Base-by-base conservation (phyloP, 2,113 vertebrate genomes). In the Carlito syrichta region DNA sequence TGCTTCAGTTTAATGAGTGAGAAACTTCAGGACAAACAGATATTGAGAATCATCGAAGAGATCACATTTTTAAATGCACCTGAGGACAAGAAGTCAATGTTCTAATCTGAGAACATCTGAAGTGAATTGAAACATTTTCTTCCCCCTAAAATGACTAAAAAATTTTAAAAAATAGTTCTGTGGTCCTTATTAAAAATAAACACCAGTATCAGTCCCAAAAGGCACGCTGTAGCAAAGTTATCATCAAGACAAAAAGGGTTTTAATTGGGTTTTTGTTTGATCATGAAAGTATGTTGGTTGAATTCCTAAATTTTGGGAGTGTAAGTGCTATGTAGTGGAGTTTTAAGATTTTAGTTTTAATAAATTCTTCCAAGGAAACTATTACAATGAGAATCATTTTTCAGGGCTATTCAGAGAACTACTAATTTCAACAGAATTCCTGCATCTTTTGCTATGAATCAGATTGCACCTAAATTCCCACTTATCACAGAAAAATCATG, bases 361-460 rank as follows among this genome's bases (percentile, higher is more conserved):
- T 96, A 96, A 98, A 92, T 30, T 77, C 71, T 22, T 91, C 13
- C 68, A 81, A 58, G 81, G 45, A 84, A 96, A 90, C 50, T 95
- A 96, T 82, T 86, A 91, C 69, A 52, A 56, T 11, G 8, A 58
- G 60, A 4, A 60, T 68, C 10, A 45, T 91, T 85, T 16, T n/a
- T n/a, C n/a, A n/a, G 43, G 62, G 77, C 43, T 88, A 10, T 92
- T 97, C 88, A 84, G 82, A 96, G 58, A 93, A 50, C 35, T 27
- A 94, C 83, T 95, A 95, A 98, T 97, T 97, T 77, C 84, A 96
- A 96, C 77, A 97, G 71, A 94, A 97, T 93, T 96, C 48, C 85
- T 95, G 66, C 95, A 66, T 88, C 95, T 89, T 95, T 97, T 96
- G 93, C 92, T 98, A 95, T 97, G 95, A 96, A 94, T 97, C 89